A percentile compares a stretch with the other conserved stretches of the same genome.
Evolutionary conservation across 2,888 invertebrate genomes (phyloP).

Genomic region (Drosophila macrospina): DNA sequence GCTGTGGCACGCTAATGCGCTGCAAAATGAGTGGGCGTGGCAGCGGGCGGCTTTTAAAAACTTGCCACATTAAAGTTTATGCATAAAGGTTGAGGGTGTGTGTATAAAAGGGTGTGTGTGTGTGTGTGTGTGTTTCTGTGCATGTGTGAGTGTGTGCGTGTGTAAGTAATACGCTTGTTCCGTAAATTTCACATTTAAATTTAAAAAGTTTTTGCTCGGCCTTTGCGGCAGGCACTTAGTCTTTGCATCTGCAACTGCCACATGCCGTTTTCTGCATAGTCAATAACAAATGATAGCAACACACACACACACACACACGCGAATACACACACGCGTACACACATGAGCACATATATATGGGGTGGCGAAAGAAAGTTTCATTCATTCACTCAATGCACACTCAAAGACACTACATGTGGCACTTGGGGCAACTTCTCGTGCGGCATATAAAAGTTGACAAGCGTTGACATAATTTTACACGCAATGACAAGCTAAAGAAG

Average conservation of each 20-base stretch:
- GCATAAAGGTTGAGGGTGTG: conserved; percentile 6
- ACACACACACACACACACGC: conserved; percentile 28
- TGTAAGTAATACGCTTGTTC: conserved; percentile 17
- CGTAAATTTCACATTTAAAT: conserved; percentile 70
- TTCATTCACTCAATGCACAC: conserved; percentile 72
- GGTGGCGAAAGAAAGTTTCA: conserved; percentile 52
- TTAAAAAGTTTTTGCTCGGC: conserved; percentile 61
- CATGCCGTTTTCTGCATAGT: conserved; percentile 49
- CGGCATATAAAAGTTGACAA: conserved; percentile 73
- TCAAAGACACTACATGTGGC: conserved; percentile 66
- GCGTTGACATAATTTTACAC: conserved; percentile 81
- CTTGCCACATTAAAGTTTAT: conserved; percentile 55
- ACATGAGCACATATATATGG: no score
- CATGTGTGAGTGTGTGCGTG: conserved; percentile 8
- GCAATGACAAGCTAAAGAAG: conserved; percentile 72
- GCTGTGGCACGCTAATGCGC: conserved; percentile 47
- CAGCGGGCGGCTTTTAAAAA: conserved; percentile 32
- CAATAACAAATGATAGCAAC: conserved; percentile 58
- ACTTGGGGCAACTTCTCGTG: conserved; percentile 60
- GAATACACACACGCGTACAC: conserved; percentile 10
- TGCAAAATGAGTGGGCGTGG: conserved; percentile 47
- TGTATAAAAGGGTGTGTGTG: neutral
- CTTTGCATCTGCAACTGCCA: conserved; percentile 15
- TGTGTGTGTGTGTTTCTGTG: conserved; percentile 7
- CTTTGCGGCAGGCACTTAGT: conserved; percentile 42